These are phyloP conservation scores for Brachionus paranguensis DNA, from an alignment of 1,140 invertebrate genomes.

Conservation along the genomic window DNA sequence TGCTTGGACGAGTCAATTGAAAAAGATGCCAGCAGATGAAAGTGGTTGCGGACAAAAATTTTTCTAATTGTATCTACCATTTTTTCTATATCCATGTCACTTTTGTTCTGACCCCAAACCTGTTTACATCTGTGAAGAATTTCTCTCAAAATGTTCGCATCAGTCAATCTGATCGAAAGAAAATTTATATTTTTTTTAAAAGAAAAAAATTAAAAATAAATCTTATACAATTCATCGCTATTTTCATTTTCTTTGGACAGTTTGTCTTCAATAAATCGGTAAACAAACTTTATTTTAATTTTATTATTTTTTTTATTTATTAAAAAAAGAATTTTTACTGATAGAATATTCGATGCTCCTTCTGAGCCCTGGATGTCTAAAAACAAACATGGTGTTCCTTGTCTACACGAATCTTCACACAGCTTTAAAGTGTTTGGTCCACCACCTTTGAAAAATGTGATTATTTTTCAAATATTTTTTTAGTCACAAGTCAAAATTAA, in stretches of 20 bases:
- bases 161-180: neutral
- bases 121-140: neutral
- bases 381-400: slow-evolving; percentile 1
- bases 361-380: neutral
- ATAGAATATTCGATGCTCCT: neutral
- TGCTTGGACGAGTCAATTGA: neutral
- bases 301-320: neutral
- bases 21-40: neutral
- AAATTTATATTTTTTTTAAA: neutral
- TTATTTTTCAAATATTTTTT: neutral
- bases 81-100: neutral
- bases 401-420: neutral
- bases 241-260: neutral
- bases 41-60: neutral
- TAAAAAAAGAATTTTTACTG: neutral
- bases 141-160: neutral
- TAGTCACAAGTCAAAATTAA: too few species aligned
- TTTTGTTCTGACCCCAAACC: neutral
- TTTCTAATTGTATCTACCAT: neutral
- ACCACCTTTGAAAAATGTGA: neutral
- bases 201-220: neutral
- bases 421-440: neutral
- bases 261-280: neutral
- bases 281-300: neutral
- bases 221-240: neutral